phyloP scores from a whole-genome alignment of 2,888 invertebrate species.

The Dryococelus australis region DNA sequence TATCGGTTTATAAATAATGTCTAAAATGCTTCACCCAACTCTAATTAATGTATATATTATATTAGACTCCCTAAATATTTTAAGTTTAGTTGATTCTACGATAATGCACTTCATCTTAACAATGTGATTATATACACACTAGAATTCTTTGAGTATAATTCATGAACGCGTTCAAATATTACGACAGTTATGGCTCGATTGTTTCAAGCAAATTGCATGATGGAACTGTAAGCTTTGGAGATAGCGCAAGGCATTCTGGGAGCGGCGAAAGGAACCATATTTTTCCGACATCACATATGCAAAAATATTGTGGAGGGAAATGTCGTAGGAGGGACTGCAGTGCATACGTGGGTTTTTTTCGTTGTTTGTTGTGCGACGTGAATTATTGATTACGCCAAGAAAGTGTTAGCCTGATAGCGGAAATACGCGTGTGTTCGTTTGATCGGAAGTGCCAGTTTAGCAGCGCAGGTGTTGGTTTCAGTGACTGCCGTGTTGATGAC shows the following conservation, averaged over 20 bases:
- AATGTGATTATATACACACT: no score
- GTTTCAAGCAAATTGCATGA: constrained; percentile 39
- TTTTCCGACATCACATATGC: constrained; percentile 65
- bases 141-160: no score
- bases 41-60: no score
- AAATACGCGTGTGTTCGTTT: background rate
- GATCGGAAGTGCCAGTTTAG: constrained; percentile 43
- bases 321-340: constrained; percentile 49
- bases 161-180: background rate
- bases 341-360: constrained; percentile 44
- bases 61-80: no score
- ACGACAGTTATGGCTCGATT: constrained; percentile 35
- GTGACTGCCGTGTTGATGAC: constrained; percentile 53
- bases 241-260: constrained; percentile 64
- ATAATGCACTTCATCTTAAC: no score
- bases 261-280: constrained; percentile 66
- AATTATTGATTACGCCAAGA: constrained; percentile 33
- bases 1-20: no score
- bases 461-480: constrained; percentile 57
- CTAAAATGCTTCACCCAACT: no score
- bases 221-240: constrained; percentile 47
- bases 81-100: no score
- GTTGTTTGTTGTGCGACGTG: constrained; percentile 43
- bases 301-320: constrained; percentile 55
- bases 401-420: constrained; percentile 38